Evolutionary conservation across 2,797 vertebrate species (phyloP), one percentile per base, ranked within the genome.

Genomic region (Sebastolobus alascanus): DNA sequence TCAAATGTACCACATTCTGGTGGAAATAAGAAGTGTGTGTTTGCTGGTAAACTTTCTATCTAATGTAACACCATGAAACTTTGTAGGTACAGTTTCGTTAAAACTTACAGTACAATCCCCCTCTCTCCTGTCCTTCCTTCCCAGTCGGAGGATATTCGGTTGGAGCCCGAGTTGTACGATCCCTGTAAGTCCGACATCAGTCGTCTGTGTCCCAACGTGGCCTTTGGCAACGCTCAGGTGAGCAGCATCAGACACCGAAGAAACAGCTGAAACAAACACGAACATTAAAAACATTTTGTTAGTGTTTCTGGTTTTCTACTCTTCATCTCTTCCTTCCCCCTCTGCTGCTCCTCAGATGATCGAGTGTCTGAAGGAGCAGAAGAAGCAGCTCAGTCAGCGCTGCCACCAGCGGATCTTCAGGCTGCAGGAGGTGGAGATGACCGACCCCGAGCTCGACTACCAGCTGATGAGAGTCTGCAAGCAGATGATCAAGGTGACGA

Each of bases 401-500:
- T 99, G 98, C 90, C 98, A 99, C 89, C 97, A 99, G 94, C 96
- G 97, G 37, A 95, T 99, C 79, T 99, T 99, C 90, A 97, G 96
- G 84, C 97, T 99, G 38, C 98, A 99, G 90, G 98, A 99, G 92
- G 97, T 95, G 0, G 98, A 99, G 89, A 99, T 99, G 98, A 97
- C 97, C 93, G 98, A 99, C 82, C 97, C 97, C 0, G 98, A 99
- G 68, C 91, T 99, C 14, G 98, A 99, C 93, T 99, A 98, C 61
- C 98, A 98, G 0, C 97, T 99, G 46, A 99, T 99, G 97, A 96
- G 98, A 73, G 98, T 99, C 86, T 99, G 98, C 93, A 99, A 99
- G 84, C 98, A 99, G 92, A 99, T 99, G 98, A 99, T 99, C 86
- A 98, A 98, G 97, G 98, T 99, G 88, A 89, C 64, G 5, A 56